Evolutionary conservation across 2,888 invertebrate species (phyloP).

Genomic region (Hymenopus coronatus): DNA sequence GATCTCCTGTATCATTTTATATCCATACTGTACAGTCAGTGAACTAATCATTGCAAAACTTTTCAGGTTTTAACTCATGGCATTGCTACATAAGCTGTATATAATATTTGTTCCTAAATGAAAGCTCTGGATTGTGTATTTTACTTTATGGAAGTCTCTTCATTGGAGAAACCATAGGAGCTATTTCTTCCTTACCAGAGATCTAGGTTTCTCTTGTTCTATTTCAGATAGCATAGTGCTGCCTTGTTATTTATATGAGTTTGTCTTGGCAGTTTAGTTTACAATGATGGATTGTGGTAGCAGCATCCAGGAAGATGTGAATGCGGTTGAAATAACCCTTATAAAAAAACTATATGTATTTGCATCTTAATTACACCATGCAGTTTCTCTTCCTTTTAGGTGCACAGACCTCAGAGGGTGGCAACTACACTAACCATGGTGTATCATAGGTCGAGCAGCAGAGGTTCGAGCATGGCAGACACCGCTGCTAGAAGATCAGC

Average conservation of each 20-base stretch:
- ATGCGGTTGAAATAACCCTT: not conserved
- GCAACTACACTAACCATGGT: conserved; percentile 36
- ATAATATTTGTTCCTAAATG: not conserved
- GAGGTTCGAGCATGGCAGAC: conserved; percentile 23
- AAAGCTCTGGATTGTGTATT: not conserved
- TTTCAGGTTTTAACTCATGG: not conserved
- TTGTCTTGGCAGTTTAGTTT: conserved; percentile 19
- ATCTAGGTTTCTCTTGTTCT: not conserved
- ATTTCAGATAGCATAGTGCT: not conserved
- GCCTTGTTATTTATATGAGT: not conserved
- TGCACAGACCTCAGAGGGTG: conserved; percentile 27
- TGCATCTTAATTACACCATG: conserved; percentile 35
- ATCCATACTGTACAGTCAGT: not conserved
- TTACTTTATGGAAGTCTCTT: not conserved
- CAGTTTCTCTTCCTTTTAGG: conserved; percentile 36
- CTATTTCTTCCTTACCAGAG: not conserved
- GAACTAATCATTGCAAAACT: not conserved
- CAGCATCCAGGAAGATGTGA: conserved; percentile 16
- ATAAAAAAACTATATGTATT: conserved; percentile 8
- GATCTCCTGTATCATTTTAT: not conserved
- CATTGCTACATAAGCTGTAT: not conserved
- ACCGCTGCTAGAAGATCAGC: conserved; percentile 19
- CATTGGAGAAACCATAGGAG: not conserved
- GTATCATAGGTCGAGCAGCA: conserved; percentile 38
- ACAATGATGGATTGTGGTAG: conserved; percentile 35